These are phyloP conservation scores for Ginglymostoma cirratum DNA, from an alignment of 2,113 vertebrate species.

Conservation along the genomic window DNA sequence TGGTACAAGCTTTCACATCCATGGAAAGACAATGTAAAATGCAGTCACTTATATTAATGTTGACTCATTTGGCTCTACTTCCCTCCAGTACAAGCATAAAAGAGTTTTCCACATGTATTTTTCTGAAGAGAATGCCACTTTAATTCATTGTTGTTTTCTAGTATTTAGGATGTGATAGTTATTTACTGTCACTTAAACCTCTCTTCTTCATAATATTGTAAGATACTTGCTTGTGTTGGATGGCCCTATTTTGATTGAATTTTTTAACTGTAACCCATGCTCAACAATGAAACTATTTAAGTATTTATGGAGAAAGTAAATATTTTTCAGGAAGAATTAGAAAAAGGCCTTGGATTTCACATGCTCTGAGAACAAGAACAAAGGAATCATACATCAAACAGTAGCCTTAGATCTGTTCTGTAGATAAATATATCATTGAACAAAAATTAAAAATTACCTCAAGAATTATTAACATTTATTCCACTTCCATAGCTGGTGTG, in stretches of 20 bases:
- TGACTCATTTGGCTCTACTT: background rate
- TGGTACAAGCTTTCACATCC: too few species aligned
- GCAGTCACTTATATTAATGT: background rate
- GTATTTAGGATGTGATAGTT: background rate
- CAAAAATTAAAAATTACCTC: background rate
- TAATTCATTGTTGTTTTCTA: background rate
- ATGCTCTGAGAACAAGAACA: background rate
- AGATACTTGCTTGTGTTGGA: background rate
- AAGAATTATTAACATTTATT: conserved; percentile 13
- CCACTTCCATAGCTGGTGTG: background rate
- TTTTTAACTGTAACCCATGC: background rate
- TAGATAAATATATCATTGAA: background rate
- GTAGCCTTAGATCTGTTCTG: background rate
- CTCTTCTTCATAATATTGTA: background rate
- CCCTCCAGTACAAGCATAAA: background rate
- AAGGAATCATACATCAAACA: conserved; percentile 10
- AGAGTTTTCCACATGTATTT: background rate
- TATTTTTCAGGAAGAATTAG: background rate
- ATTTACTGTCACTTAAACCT: background rate
- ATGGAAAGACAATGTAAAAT: too few species aligned
- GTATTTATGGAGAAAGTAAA: background rate
- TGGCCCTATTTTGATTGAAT: background rate
- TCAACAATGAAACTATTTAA: background rate
- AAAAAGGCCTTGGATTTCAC: background rate
- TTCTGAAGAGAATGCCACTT: background rate